Percentiles rank a stretch among this genome's conserved stretches.
These are phyloP conservation scores for Drosophila gunungcola DNA, from an alignment of 1,140 invertebrate species.

Conservation along the genomic window DNA sequence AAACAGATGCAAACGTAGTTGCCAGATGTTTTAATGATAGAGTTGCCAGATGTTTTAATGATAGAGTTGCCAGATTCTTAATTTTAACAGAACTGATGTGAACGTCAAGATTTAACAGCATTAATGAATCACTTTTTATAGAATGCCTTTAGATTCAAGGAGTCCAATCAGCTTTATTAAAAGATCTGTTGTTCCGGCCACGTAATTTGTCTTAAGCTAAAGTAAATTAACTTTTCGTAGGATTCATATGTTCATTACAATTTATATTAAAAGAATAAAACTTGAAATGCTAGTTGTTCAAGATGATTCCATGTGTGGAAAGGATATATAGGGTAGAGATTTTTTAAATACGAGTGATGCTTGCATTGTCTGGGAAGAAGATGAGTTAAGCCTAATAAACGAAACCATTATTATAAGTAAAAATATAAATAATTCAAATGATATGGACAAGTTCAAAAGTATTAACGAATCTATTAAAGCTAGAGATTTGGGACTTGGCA, in stretches of 20 bases:
- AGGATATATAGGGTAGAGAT: background rate
- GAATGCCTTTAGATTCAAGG: background rate
- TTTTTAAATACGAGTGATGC: background rate
- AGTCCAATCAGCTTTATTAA: background rate
- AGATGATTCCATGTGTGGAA: background rate
- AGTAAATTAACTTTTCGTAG: background rate
- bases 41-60: too few species aligned
- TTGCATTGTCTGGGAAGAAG: background rate
- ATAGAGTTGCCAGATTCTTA: too few species aligned
- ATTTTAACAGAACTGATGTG: too few species aligned
- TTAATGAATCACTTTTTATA: too few species aligned
- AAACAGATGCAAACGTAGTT: too few species aligned
- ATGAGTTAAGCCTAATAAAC: background rate
- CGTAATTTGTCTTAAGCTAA: background rate
- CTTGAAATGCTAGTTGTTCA: background rate
- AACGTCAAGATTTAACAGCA: too few species aligned
- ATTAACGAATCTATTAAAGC: too few species aligned
- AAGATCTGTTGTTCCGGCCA: background rate
- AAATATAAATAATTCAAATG: background rate
- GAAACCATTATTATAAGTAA: background rate
- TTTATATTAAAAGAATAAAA: conserved; percentile 3
- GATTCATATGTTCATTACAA: background rate
- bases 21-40: too few species aligned
- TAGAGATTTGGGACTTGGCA: too few species aligned
- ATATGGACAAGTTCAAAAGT: background rate